phyloP scores from a whole-genome alignment of 2,113 vertebrate genomes.

The Sebastes fasciatus region DNA sequence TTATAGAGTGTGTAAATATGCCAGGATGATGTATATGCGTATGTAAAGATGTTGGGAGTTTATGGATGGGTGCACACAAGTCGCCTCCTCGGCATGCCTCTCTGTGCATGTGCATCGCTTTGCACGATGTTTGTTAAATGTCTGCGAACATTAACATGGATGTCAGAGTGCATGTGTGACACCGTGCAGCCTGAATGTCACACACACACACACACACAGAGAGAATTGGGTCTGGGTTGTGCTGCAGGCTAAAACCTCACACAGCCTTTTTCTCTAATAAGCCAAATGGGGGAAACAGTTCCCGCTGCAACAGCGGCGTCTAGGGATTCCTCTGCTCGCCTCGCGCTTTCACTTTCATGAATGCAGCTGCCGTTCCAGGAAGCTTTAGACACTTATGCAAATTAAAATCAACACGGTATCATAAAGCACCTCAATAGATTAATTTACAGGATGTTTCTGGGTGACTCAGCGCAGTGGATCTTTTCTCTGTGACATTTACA shows the following conservation, averaged over 20 bases:
- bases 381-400: constrained; percentile 55
- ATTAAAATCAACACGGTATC: constrained; percentile 42
- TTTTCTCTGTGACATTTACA: constrained; percentile 56
- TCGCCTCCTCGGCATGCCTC: constrained; percentile 11
- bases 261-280: constrained; percentile 61
- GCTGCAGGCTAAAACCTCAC: constrained; percentile 71
- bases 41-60: constrained; percentile 55
- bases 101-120: constrained; percentile 24
- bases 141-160: constrained; percentile 59
- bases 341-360: constrained; percentile 53
- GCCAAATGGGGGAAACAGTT: constrained; percentile 65
- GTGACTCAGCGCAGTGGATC: constrained; percentile 42
- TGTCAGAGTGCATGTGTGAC: constrained; percentile 65
- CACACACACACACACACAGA: constrained; percentile 16
- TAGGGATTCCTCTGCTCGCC: constrained; percentile 60
- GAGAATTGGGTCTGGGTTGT: constrained; percentile 75
- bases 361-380: constrained; percentile 30
- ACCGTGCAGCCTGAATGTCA: constrained; percentile 67
- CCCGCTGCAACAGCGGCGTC: constrained; percentile 40
- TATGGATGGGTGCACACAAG: constrained; percentile 45
- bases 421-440: constrained; percentile 30
- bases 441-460: constrained; percentile 32
- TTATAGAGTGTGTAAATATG: constrained; percentile 69
- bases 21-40: constrained; percentile 52
- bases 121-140: constrained; percentile 60